Percentiles rank a stretch among this genome's conserved stretches.
These are phyloP conservation scores for Trochalopteron elliotii DNA, from an alignment of 2,113 vertebrate species.

Conservation along the genomic window DNA sequence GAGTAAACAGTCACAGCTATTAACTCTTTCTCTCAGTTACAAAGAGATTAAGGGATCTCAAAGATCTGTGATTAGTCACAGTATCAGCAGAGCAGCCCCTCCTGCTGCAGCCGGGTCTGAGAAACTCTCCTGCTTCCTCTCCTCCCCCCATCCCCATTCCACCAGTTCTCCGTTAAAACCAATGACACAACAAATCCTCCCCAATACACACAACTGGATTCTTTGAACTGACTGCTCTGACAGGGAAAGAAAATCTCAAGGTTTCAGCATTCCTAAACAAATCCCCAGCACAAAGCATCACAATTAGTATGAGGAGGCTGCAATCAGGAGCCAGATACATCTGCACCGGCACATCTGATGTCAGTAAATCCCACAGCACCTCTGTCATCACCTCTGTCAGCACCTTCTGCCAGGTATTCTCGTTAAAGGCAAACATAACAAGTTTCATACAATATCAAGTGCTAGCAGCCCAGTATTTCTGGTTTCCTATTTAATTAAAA, in stretches of 20 bases:
- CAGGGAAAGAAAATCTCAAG: not conserved
- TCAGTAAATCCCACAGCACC: not conserved
- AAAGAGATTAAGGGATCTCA: not conserved
- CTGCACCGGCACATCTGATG: not conserved
- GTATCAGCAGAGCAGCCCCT: not conserved
- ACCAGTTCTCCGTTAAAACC: not conserved
- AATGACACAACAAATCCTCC: not conserved
- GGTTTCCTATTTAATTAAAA: not conserved
- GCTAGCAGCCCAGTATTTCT: not conserved
- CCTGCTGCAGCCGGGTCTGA: not conserved
- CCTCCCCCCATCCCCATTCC: not conserved
- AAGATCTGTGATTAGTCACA: not conserved
- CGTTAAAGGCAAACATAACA: not conserved
- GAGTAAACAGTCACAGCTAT: not conserved
- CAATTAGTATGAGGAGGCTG: not conserved
- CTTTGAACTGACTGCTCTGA: fast-evolving
- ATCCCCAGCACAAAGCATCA: not conserved
- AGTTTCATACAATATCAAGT: not conserved
- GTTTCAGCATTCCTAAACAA: not conserved
- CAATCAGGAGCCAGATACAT: not conserved
- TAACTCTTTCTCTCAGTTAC: not conserved
- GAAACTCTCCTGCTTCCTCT: not conserved
- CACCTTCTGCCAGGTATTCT: not conserved
- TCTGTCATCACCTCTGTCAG: not conserved
- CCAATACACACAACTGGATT: not conserved